Percentiles rank a stretch among this genome's conserved stretches.
These are phyloP conservation scores for Mandrillus leucophaeus DNA, from an alignment of 2,113 vertebrate species.

Conservation along the genomic window DNA sequence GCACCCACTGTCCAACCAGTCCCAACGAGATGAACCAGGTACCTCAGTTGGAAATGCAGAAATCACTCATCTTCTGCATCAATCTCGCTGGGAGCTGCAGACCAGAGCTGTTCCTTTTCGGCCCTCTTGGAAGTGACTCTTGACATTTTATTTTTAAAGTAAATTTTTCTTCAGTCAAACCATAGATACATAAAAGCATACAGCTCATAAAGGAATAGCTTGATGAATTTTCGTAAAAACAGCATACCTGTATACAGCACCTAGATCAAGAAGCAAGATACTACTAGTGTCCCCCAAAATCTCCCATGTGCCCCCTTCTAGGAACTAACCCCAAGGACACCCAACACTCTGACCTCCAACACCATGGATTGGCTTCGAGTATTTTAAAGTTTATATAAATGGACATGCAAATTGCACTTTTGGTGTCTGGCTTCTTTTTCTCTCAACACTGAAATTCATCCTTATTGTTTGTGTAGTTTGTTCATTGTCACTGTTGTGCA, in stretches of 20 bases:
- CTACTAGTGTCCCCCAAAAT: not conserved
- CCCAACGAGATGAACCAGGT: too few species aligned
- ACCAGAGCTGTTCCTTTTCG: too few species aligned
- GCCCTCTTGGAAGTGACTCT: too few species aligned
- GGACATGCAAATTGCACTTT: accelerated
- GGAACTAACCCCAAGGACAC: not conserved
- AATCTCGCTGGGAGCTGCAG: too few species aligned
- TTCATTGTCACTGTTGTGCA: not conserved
- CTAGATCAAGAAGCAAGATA: not conserved
- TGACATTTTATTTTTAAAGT: not conserved
- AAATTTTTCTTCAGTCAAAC: not conserved
- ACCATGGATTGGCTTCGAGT: not conserved
- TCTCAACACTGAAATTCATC: not conserved
- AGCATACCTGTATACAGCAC: not conserved
- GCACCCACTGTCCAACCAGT: too few species aligned
- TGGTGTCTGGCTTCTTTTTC: not conserved
- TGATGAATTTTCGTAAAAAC: not conserved
- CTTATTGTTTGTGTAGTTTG: not conserved
- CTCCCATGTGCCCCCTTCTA: not conserved
- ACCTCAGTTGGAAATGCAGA: too few species aligned
- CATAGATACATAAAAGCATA: not conserved
- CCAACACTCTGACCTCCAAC: not conserved
- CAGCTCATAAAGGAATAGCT: not conserved
- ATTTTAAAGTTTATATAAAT: not conserved
- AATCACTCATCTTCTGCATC: too few species aligned